These are phyloP conservation scores for Coenonympha arcania DNA, from an alignment of 2,888 invertebrate species.

Conservation along the genomic window DNA sequence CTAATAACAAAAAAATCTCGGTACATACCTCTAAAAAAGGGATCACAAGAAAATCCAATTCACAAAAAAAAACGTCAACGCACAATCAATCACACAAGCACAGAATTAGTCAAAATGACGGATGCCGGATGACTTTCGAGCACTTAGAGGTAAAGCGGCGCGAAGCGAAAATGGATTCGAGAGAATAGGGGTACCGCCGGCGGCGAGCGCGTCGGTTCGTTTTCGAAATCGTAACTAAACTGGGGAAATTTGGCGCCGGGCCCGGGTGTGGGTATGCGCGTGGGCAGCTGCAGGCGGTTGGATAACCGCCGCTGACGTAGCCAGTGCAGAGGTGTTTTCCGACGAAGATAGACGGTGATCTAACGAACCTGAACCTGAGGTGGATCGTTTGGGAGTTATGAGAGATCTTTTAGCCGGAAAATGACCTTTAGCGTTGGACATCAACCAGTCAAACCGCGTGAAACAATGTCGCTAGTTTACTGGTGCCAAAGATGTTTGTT, in stretches of 20 bases:
- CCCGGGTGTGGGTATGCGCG: conserved; percentile 69
- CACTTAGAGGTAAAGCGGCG: conserved; percentile 61
- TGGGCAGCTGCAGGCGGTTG: conserved; percentile 64
- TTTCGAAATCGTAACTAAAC: conserved; percentile 75
- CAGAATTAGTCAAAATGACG: conserved; percentile 39
- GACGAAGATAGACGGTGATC: conserved; percentile 50
- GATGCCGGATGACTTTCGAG: no score
- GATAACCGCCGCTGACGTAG: conserved; percentile 64
- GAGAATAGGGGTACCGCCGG: conserved; percentile 66
- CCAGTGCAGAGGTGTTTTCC: conserved; percentile 72
- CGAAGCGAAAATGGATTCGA: conserved; percentile 58
- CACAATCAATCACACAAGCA: conserved; percentile 54
- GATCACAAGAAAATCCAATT: conserved; percentile 52
- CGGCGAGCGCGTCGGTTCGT: conserved; percentile 75
- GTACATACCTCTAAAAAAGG: conserved; percentile 41
- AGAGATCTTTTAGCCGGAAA: no score
- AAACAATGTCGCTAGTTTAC: no score
- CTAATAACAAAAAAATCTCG: not conserved
- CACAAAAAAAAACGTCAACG: conserved; percentile 36
- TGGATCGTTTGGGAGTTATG: no score
- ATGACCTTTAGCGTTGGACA: no score
- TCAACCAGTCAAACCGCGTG: no score
- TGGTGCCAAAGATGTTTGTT: no score
- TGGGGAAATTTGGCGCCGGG: conserved; percentile 67
- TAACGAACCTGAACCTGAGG: conserved; percentile 9